Evolutionary conservation across 1,140 invertebrate genomes (phyloP), one percentile per base, ranked within the genome.

Genomic region (Philopotamus ludificatus): DNA sequence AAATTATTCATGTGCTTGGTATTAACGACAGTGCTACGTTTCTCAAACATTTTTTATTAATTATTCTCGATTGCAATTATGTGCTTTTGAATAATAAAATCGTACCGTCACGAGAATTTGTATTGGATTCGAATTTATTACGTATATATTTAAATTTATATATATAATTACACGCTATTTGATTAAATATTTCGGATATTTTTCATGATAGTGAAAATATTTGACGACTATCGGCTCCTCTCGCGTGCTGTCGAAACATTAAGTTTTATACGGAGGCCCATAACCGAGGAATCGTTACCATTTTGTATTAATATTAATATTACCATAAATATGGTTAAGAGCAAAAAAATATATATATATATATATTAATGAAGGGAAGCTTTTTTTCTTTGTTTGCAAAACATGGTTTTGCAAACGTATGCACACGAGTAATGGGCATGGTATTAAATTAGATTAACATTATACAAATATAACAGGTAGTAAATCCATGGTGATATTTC

Each of bases 211-310:
- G 28, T 7, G 28, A 34, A 34, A 34, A 34, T 34, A 34, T 34
- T 34, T 34, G 28, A 34, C 28, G 28, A 34, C 28, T 53, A 18
- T 42, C 39, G 16, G 54, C 39, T 42, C 26, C 28, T 57, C 54
- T 57, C 23, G 54, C 54, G 54, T 57, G 54, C 39, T 28, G n/a
- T 16, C n/a, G 34, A 21, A 57, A 57, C 54, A 57, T 57, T 57
- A 57, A 57, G 54, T 57, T 57, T 57, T 57, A 57, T 57, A 20
- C 42, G n/a, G n/a, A n/a, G 39, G 54, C 28, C 34, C 54, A 57
- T 57, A 57, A 57, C 54, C n/a, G 34, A 39, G 21, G 54, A 57
- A 57, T 57, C 54, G 54, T 42, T 57, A 9, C 16, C 16, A 15
- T 57, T 57, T 42, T 18, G 23, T 8, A 57, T 10, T 22, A 42